Base-by-base conservation (phyloP, 2,888 invertebrate genomes). In the Gastrophysa polygoni region DNA sequence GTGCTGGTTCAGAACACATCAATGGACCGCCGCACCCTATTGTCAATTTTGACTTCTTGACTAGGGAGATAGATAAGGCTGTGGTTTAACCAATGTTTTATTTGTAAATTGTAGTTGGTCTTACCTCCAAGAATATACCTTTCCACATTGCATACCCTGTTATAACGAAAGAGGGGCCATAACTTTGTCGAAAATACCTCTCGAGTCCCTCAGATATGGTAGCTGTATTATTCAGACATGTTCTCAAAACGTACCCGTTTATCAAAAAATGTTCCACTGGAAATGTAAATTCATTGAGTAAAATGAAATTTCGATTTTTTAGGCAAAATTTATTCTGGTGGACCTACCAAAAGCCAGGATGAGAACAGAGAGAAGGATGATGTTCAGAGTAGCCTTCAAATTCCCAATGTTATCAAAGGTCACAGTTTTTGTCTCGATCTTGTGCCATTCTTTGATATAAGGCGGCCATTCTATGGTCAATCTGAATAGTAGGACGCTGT, bases 371-470 rank as follows among this genome's bases (percentile, higher is more conserved):
- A 49, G 11, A 11, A 29, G 34, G 1, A 63, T 63, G 16, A 8
- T 44, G 20, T 38, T 59, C 6, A 59, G n/a, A 34, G 46, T 48
- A 5, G 20, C 49, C 44, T 50, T 63, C 34, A 63, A 49, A 59
- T 50, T 59, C 20, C 63, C 63, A 44, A 28, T 7, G 0, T 48
- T 10, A 28, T 49, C 46, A 8, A 50, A 20, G 4, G 2, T 21
- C 16, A 52, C 63, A 60, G 68, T 68, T 14, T 66, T 63, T 8
- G 54, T 48, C 57, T 69, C 69, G 0, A 72, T 55, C 8, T 46
- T 46, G 21, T 64, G 48, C 72, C 73, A 73, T 57, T 72, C 65
- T 59, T 68, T 68, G 5, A 69, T 59, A 51, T 69, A 69, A 16
- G 59, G 55, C 1, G 71, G 71, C 72, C 72, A 72, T 46, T 67